Percentiles rank a stretch among this genome's conserved stretches.
Evolutionary conservation across 2,888 invertebrate species (phyloP).

Genomic region (Harpalus rufipes): DNA sequence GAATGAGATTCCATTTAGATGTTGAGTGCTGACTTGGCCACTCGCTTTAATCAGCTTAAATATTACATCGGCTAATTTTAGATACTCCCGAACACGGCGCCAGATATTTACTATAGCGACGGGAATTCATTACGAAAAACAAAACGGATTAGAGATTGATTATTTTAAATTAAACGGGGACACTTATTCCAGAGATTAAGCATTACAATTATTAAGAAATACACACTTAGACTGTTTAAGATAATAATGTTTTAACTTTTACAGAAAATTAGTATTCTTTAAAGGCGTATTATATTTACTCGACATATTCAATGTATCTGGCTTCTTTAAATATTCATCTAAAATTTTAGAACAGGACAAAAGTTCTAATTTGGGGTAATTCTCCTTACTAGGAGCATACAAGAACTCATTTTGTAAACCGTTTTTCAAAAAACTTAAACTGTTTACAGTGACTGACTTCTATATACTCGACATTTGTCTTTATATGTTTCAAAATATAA

Average conservation of each 20-base stretch:
- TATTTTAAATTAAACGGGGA: slow-evolving; percentile 40
- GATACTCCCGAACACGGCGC: slow-evolving; percentile 50
- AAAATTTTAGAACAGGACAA: too few relatives aligned
- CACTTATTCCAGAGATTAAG: slow-evolving; percentile 13
- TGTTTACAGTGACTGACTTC: too few relatives aligned
- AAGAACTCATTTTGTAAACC: too few relatives aligned
- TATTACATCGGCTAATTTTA: slow-evolving; percentile 67
- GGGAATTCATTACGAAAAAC: slow-evolving; percentile 51
- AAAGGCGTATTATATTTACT: too few relatives aligned
- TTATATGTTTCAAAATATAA: too few relatives aligned
- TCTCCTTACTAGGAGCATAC: too few relatives aligned
- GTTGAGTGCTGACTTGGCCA: slow-evolving; percentile 67
- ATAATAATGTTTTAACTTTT: background rate
- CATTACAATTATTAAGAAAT: background rate
- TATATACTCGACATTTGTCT: too few relatives aligned
- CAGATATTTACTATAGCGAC: slow-evolving; percentile 53
- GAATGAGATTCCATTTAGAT: slow-evolving; percentile 66
- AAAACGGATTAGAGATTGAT: slow-evolving; percentile 39
- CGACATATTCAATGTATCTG: too few relatives aligned
- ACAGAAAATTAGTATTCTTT: too few relatives aligned
- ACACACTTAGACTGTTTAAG: background rate
- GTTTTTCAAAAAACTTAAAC: too few relatives aligned
- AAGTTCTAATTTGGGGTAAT: too few relatives aligned
- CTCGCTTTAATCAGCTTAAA: slow-evolving; percentile 67
- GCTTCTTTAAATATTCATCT: too few relatives aligned